These are phyloP conservation scores for Apis mellifera DNA, from an alignment of 1,140 invertebrate genomes.

Conservation along the genomic window Amel_HAv3.1 CM009940.2:8246001-8246500, in stretches of 20 bases:
- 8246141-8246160: neutral
- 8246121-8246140: neutral
- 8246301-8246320: conserved; percentile 14
- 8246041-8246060: neutral
- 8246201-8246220: no score
- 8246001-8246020: neutral
- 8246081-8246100: conserved; percentile 34
- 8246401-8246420: conserved; percentile 48
- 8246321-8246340: conserved; percentile 49
- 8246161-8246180: neutral
- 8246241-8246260: neutral
- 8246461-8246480: neutral
- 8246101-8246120: conserved; percentile 14
- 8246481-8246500: conserved; percentile 30
- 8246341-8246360: conserved; percentile 33
- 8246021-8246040: neutral
- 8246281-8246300: conserved; percentile 36
- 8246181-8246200: no score
- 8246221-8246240: no score
- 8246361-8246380: conserved; percentile 48
- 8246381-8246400: conserved; percentile 51
- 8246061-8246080: conserved; percentile 17
- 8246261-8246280: conserved; percentile 1
- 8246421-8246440: conserved; percentile 49
- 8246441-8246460: conserved; percentile 9